These are phyloP conservation scores for Orthosia gothica DNA, from an alignment of 2,888 invertebrate species.

Conservation along the genomic window DNA sequence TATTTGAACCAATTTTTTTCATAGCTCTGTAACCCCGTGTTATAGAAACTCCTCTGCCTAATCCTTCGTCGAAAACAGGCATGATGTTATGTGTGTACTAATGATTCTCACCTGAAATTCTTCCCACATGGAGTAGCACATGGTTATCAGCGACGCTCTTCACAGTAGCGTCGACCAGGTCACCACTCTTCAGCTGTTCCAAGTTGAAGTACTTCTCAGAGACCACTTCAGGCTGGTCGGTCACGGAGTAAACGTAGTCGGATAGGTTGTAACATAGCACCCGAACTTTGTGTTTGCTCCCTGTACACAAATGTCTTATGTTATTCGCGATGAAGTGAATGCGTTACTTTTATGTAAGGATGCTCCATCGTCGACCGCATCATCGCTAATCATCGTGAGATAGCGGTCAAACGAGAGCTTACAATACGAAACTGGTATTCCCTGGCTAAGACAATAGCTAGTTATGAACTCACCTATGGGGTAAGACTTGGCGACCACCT, in stretches of 20 bases:
- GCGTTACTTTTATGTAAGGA: too few relatives aligned
- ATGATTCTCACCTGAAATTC: constrained; percentile 83
- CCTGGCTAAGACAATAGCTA: neutral
- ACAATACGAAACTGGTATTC: too few relatives aligned
- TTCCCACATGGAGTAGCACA: constrained; percentile 86
- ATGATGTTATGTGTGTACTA: neutral
- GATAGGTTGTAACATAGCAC: constrained; percentile 93
- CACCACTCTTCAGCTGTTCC: constrained; percentile 89
- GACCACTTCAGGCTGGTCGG: constrained; percentile 91
- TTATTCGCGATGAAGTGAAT: too few relatives aligned
- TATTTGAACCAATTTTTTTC: too few relatives aligned
- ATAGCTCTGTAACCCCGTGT: too few relatives aligned
- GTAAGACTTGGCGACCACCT: constrained; percentile 87
- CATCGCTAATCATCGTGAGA: too few relatives aligned
- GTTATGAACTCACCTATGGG: constrained; percentile 79
- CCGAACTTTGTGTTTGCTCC: constrained; percentile 90
- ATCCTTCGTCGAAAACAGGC: too few relatives aligned
- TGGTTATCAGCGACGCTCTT: constrained; percentile 86
- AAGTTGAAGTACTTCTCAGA: constrained; percentile 91
- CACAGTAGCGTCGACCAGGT: constrained; percentile 90
- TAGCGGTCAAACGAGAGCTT: too few relatives aligned
- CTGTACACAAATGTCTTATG: constrained; percentile 65
- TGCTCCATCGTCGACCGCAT: too few relatives aligned
- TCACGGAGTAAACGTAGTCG: constrained; percentile 93
- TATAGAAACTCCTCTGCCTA: too few relatives aligned